Evolutionary conservation across 2,113 vertebrate species (phyloP).

Genomic region (Eulemur rufifrons): DNA sequence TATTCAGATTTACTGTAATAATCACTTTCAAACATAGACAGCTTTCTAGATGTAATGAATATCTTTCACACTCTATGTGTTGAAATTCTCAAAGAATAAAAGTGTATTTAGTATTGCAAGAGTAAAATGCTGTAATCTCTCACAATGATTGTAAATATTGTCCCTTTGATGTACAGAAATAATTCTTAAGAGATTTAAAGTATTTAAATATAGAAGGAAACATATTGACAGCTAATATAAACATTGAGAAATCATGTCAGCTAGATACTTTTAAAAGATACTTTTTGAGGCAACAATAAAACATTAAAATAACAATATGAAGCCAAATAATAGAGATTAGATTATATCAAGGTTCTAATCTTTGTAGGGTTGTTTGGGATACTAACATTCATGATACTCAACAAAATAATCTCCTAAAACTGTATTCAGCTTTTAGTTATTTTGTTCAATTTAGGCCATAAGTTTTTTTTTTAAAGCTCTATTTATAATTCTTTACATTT

Average conservation of each 20-base stretch:
- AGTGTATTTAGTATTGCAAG: neutral
- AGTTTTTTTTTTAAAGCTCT: neutral
- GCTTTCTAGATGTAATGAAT: neutral
- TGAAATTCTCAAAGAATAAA: neutral
- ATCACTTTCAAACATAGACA: neutral
- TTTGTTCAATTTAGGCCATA: neutral
- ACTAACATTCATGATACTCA: neutral
- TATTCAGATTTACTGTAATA: neutral
- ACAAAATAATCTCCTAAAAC: slow-evolving; percentile 3
- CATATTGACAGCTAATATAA: neutral
- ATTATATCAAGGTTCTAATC: neutral
- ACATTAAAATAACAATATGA: slow-evolving; percentile 24
- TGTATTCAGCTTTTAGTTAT: neutral
- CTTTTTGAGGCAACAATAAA: neutral
- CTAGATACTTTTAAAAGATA: neutral
- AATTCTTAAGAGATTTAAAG: neutral
- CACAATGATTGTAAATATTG: neutral
- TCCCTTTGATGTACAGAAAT: neutral
- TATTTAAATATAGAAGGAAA: slow-evolving; percentile 17
- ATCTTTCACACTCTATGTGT: neutral
- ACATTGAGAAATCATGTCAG: neutral
- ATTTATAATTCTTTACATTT: slow-evolving; percentile 16
- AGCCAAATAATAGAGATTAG: neutral
- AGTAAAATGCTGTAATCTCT: neutral
- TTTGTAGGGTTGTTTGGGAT: neutral